phyloP scores from a whole-genome alignment of 2,797 vertebrate genomes.

The Melanotaenia boesemani region DNA sequence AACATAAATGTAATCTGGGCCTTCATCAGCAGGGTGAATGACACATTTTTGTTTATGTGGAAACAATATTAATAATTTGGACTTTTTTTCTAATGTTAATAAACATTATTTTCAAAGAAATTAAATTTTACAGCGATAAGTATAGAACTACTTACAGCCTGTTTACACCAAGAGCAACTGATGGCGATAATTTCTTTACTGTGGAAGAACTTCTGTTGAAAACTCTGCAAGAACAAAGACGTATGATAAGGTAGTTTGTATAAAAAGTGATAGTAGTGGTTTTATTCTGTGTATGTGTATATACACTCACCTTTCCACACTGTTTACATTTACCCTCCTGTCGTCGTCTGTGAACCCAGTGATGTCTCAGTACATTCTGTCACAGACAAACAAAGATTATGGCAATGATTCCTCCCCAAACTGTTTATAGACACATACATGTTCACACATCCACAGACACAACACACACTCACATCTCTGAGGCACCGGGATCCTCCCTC shows the following conservation, averaged over 20 bases:
- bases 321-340: constrained; percentile 98
- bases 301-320: constrained; percentile 91
- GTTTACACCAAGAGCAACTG: constrained; percentile 99
- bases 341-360: constrained; percentile 96
- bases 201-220: constrained; percentile 99
- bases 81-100: too few species aligned
- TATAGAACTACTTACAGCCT: constrained; percentile 88
- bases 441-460: neutral
- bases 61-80: too few species aligned
- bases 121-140: too few species aligned
- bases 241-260: constrained; percentile 13
- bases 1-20: too few species aligned
- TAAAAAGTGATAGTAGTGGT: neutral
- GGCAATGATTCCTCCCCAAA: neutral
- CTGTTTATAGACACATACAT: neutral
- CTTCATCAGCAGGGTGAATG: neutral
- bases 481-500: constrained; percentile 93
- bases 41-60: neutral
- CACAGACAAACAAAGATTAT: constrained; percentile 51
- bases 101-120: too few species aligned
- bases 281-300: constrained; percentile 10
- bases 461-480: constrained; percentile 88
- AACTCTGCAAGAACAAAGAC: constrained; percentile 83
- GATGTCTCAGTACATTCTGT: constrained; percentile 94
- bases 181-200: constrained; percentile 99